Percentiles rank a stretch among this genome's conserved stretches.
phyloP scores from a whole-genome alignment of 2,113 vertebrate species.

The Malurus melanocephalus region DNA sequence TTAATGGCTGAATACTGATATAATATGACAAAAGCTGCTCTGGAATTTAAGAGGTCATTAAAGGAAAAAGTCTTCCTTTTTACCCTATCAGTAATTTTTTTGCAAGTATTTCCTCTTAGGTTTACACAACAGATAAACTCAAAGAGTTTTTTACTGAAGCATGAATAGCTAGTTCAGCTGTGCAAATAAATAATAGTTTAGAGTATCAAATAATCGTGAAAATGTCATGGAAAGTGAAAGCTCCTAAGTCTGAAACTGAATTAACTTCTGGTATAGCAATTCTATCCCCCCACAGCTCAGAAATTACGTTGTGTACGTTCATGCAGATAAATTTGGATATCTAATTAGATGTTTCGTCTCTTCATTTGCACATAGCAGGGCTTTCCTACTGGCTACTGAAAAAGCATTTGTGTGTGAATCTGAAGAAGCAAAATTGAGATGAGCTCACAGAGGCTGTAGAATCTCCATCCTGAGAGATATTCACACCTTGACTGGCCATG shows the following conservation, averaged over 20 bases:
- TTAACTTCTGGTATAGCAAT: slow-evolving; percentile 26
- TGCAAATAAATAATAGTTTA: slow-evolving; percentile 48
- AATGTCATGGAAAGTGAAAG: slow-evolving; percentile 38
- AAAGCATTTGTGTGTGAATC: background rate
- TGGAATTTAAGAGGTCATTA: slow-evolving; percentile 30
- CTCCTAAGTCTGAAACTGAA: slow-evolving; percentile 23
- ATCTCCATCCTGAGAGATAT: background rate
- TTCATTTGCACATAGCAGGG: slow-evolving; percentile 32
- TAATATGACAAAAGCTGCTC: background rate
- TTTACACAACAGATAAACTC: slow-evolving; percentile 24
- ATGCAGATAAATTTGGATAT: slow-evolving; percentile 29
- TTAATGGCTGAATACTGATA: slow-evolving; percentile 30
- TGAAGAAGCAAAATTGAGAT: slow-evolving; percentile 1
- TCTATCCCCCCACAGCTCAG: background rate
- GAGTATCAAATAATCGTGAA: slow-evolving; percentile 48
- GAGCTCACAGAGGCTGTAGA: background rate
- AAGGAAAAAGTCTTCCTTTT: background rate
- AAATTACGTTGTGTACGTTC: slow-evolving; percentile 20
- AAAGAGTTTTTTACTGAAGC: slow-evolving; percentile 11
- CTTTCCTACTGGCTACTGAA: slow-evolving; percentile 2
- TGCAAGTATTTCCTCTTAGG: background rate
- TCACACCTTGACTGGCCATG: background rate
- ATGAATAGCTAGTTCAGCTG: slow-evolving; percentile 11
- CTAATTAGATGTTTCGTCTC: slow-evolving; percentile 13
- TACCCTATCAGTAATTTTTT: background rate